Evolutionary conservation across 2,888 invertebrate species (phyloP).

Genomic region (Amiota communis): DNA sequence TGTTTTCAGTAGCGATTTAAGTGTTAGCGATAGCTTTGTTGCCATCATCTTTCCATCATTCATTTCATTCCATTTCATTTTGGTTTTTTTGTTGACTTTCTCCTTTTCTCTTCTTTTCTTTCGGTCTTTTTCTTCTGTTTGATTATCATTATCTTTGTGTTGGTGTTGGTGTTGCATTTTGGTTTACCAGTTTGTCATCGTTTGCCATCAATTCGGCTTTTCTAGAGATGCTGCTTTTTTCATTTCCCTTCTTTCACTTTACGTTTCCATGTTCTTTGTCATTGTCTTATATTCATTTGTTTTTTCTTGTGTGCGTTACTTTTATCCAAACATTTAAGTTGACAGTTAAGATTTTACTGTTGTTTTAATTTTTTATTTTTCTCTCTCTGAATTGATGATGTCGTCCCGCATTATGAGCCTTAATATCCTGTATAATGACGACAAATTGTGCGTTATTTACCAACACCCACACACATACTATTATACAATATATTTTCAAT

Average conservation of each 20-base stretch:
- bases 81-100: neutral
- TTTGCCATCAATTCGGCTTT: neutral
- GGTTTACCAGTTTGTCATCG: slow-evolving; percentile 20
- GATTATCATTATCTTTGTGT: neutral
- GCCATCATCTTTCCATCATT: neutral
- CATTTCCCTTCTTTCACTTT: neutral
- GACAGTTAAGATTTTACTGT: neutral
- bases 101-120: neutral
- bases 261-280: neutral
- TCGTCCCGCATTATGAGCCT: slow-evolving; percentile 61
- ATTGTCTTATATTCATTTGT: neutral
- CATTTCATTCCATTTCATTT: slow-evolving; percentile 20
- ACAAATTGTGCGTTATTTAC: slow-evolving; percentile 65
- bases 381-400: slow-evolving; percentile 58
- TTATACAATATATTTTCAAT: too few species aligned
- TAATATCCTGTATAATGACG: slow-evolving; percentile 67
- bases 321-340: neutral
- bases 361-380: neutral
- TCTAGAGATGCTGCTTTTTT: neutral
- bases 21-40: slow-evolving; percentile 22
- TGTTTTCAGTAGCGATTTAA: slow-evolving; percentile 8
- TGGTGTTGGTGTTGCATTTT: neutral
- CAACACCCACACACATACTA: slow-evolving; percentile 30
- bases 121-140: neutral
- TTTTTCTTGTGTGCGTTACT: neutral